These are phyloP conservation scores for Pyrgus malvae DNA, from an alignment of 2,888 invertebrate genomes.

Conservation along the genomic window DNA sequence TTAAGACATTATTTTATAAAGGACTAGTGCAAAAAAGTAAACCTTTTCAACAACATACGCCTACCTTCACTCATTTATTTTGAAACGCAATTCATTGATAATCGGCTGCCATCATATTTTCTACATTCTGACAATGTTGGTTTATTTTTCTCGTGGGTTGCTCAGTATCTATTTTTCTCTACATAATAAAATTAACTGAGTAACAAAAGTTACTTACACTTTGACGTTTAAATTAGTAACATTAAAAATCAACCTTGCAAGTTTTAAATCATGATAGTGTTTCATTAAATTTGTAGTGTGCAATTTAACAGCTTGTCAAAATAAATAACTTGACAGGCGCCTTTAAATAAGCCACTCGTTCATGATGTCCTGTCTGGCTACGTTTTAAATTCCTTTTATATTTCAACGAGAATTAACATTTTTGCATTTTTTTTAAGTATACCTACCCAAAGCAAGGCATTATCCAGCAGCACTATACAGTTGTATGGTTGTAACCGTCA, in stretches of 20 bases:
- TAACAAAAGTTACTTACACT: not conserved
- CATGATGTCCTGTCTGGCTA: not conserved
- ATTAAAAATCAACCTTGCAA: slow-evolving; percentile 7
- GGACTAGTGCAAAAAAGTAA: too few relatives aligned
- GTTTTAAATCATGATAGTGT: slow-evolving; percentile 8
- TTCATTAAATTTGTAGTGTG: slow-evolving; percentile 20
- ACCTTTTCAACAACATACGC: too few relatives aligned
- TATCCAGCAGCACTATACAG: too few relatives aligned
- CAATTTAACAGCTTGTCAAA: slow-evolving; percentile 24
- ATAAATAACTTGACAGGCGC: slow-evolving; percentile 14
- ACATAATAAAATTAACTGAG: too few relatives aligned
- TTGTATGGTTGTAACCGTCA: too few relatives aligned
- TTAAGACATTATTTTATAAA: not conserved
- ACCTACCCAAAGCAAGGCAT: too few relatives aligned
- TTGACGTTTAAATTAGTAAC: slow-evolving; percentile 12
- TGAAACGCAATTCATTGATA: not conserved
- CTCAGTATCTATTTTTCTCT: too few relatives aligned
- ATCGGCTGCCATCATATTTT: not conserved
- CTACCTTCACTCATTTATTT: not conserved
- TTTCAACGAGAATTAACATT: too few relatives aligned
- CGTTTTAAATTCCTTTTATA: not conserved
- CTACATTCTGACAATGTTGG: too few relatives aligned
- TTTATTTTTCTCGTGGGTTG: not conserved
- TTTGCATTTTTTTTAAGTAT: too few relatives aligned
- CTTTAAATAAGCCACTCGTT: slow-evolving; percentile 9